Evolutionary conservation across 2,797 vertebrate genomes (phyloP).

Genomic region (Pangasius sanitwongsei): DNA sequence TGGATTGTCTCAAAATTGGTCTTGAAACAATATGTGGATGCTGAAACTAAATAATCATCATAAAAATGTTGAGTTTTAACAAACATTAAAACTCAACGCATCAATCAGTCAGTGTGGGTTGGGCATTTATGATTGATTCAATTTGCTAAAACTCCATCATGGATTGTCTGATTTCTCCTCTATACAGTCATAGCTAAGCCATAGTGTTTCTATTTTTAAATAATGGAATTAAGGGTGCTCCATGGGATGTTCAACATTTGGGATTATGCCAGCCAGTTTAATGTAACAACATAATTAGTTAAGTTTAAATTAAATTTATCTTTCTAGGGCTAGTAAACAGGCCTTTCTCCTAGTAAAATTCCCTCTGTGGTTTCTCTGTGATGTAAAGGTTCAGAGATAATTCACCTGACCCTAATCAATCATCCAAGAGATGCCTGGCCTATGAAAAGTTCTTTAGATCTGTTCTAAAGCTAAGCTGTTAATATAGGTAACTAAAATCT

Average conservation of each 20-base stretch:
- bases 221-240: no score
- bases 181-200: no score
- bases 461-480: no score
- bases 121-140: neutral
- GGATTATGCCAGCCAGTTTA: no score
- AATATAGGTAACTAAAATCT: no score
- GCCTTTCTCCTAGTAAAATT: neutral
- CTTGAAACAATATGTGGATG: neutral
- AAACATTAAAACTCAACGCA: neutral
- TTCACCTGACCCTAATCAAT: neutral
- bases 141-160: neutral
- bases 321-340: neutral
- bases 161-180: no score
- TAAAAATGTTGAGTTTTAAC: neutral
- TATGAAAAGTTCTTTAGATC: neutral
- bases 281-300: no score
- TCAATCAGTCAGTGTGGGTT: neutral
- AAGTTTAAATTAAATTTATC: neutral
- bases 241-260: no score
- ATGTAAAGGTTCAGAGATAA: neutral
- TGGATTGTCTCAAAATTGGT: neutral
- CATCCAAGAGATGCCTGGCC: neutral
- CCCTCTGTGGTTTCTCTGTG: neutral
- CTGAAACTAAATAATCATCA: neutral
- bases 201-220: no score